phyloP scores from a whole-genome alignment of 2,113 vertebrate genomes.

The Megaceryle maxima region DNA sequence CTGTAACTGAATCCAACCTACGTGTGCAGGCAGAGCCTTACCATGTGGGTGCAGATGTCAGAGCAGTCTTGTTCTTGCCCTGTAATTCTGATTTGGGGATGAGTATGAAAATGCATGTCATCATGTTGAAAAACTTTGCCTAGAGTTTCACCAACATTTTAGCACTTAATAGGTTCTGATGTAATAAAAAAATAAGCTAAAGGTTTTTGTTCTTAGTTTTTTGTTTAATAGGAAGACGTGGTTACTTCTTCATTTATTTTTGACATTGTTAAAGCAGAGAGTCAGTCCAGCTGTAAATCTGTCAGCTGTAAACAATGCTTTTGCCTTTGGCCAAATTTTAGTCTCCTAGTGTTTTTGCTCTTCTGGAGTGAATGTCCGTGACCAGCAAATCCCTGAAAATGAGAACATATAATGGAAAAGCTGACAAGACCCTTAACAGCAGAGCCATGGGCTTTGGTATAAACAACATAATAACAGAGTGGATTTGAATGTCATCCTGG shows the following conservation, averaged over 20 bases:
- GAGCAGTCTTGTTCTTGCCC: not conserved
- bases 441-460: conserved; percentile 7
- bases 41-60: not conserved
- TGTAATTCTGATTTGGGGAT: not conserved
- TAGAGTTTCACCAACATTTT: not conserved
- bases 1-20: not conserved
- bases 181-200: not conserved
- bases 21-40: not conserved
- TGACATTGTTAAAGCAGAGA: not conserved
- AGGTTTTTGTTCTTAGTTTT: not conserved
- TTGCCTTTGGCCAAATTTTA: conserved; percentile 23
- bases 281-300: conserved; percentile 20
- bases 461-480: conserved; percentile 27
- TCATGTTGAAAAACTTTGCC: not conserved
- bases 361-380: conserved; percentile 24
- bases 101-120: not conserved
- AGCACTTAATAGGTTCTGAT: not conserved
- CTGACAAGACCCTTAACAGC: conserved; percentile 25
- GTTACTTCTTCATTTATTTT: conserved; percentile 21
- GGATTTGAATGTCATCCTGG: conserved; percentile 20
- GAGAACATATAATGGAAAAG: conserved; percentile 28
- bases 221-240: not conserved
- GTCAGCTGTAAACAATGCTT: conserved; percentile 26
- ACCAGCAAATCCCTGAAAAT: conserved; percentile 41
- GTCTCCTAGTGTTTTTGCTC: conserved; percentile 3